Evolutionary conservation across 2,797 vertebrate species (phyloP).

Genomic region (Nannoperca obscura): DNA sequence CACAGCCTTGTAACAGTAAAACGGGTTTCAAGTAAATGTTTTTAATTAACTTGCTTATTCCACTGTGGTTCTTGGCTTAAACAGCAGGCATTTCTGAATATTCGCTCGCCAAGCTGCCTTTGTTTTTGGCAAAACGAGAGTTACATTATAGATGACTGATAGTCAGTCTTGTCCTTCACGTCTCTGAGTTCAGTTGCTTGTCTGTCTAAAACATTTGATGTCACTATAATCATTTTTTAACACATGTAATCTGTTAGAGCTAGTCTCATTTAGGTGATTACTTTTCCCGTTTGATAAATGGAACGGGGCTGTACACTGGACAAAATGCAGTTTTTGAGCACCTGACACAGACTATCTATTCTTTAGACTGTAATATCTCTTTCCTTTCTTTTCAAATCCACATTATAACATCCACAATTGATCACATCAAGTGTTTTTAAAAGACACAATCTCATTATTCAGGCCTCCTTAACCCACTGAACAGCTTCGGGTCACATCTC

Average conservation of each 20-base stretch:
- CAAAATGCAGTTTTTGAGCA: background rate
- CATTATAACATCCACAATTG: background rate
- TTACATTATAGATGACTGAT: background rate
- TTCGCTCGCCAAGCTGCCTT: background rate
- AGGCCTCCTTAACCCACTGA: background rate
- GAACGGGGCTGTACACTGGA: background rate
- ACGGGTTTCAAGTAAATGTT: background rate
- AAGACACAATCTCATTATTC: background rate
- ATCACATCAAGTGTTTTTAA: background rate
- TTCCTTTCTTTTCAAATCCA: background rate
- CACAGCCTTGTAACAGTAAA: constrained; percentile 2
- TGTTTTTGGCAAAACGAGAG: background rate
- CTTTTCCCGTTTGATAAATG: background rate
- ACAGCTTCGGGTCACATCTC: background rate
- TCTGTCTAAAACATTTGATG: background rate
- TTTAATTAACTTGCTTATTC: background rate
- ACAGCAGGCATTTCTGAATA: background rate
- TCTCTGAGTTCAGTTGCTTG: background rate
- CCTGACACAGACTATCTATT: background rate
- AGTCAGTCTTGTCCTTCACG: background rate
- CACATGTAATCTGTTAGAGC: background rate
- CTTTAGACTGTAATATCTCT: background rate
- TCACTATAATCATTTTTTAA: background rate
- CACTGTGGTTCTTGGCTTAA: background rate
- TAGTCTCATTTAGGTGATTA: background rate